phyloP scores from a whole-genome alignment of 2,888 invertebrate genomes.

The Cylloceria caligata region DNA sequence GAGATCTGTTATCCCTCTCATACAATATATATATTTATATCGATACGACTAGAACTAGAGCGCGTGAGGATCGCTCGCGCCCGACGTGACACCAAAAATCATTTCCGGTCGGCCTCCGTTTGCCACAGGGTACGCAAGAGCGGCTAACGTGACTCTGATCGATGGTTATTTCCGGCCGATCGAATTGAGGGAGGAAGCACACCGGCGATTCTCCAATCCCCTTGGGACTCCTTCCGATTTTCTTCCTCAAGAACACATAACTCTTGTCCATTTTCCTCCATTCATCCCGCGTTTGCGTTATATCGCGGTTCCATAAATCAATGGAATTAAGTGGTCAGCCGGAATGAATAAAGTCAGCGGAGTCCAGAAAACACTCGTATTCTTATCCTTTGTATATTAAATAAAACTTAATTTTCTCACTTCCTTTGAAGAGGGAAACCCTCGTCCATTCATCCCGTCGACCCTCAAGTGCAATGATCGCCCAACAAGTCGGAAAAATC shows the following conservation, averaged over 20 bases:
- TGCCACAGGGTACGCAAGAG: slow-evolving; percentile 15
- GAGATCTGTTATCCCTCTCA: neutral
- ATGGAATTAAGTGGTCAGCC: slow-evolving; percentile 4
- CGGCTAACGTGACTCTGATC: slow-evolving; percentile 48
- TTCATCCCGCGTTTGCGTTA: neutral
- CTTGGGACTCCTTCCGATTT: slow-evolving; percentile 27
- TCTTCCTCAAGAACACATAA: slow-evolving; percentile 12
- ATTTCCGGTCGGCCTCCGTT: slow-evolving; percentile 57
- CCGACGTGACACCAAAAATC: slow-evolving; percentile 58
- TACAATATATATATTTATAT: neutral
- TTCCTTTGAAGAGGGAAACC: slow-evolving; percentile 3
- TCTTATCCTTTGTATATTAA: no score
- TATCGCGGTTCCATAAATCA: slow-evolving; percentile 35
- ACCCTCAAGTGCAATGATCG: slow-evolving; percentile 71
- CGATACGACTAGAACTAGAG: neutral
- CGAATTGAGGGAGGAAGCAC: slow-evolving; percentile 52
- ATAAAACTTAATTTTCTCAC: no score
- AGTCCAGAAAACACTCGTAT: slow-evolving; percentile 5
- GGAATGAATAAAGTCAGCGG: neutral
- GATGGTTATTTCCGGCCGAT: slow-evolving; percentile 64
- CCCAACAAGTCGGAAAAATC: slow-evolving; percentile 82
- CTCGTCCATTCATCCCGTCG: slow-evolving; percentile 11
- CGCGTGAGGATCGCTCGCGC: neutral
- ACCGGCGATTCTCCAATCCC: slow-evolving; percentile 32
- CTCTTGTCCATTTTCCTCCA: slow-evolving; percentile 1